Percentiles rank a stretch among this genome's conserved stretches.
Evolutionary conservation across 2,113 vertebrate genomes (phyloP).

Genomic region (Amphiprion ocellaris): DNA sequence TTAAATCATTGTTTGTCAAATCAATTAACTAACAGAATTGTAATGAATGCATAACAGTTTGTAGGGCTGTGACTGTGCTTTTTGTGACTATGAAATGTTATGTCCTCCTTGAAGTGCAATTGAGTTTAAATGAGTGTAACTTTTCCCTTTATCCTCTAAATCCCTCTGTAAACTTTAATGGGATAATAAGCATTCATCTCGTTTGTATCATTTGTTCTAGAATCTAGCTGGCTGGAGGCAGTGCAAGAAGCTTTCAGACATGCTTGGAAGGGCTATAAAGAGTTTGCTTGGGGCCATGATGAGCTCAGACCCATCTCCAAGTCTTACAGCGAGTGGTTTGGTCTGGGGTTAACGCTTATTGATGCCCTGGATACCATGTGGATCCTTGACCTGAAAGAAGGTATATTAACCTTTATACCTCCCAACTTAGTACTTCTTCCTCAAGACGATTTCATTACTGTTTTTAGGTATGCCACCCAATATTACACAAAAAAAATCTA

Average conservation of each 20-base stretch:
- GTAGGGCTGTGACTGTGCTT: neutral
- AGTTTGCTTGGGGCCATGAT: conserved; percentile 94
- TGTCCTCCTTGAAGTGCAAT: too few species aligned
- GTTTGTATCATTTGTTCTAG: conserved; percentile 40
- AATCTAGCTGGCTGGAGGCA: conserved; percentile 76
- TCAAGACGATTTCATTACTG: too few species aligned
- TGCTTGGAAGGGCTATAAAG: conserved; percentile 92
- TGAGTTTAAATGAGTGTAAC: too few species aligned
- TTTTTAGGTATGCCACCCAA: too few species aligned
- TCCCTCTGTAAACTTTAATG: neutral
- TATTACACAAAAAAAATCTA: too few species aligned
- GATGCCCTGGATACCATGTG: conserved; percentile 97
- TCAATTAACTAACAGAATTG: too few species aligned
- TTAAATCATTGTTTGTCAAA: neutral
- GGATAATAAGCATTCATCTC: neutral
- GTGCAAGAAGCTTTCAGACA: conserved; percentile 92
- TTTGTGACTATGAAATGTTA: neutral
- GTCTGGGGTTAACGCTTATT: conserved; percentile 93
- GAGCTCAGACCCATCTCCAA: conserved; percentile 94
- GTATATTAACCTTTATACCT: conserved; percentile 67
- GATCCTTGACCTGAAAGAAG: conserved; percentile 92
- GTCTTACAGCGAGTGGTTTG: conserved; percentile 94
- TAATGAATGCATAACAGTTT: too few species aligned
- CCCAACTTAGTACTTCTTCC: too few species aligned
- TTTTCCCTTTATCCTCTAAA: neutral